phyloP scores from a whole-genome alignment of 2,113 vertebrate species.

The Pachycephala philippinensis region DNA sequence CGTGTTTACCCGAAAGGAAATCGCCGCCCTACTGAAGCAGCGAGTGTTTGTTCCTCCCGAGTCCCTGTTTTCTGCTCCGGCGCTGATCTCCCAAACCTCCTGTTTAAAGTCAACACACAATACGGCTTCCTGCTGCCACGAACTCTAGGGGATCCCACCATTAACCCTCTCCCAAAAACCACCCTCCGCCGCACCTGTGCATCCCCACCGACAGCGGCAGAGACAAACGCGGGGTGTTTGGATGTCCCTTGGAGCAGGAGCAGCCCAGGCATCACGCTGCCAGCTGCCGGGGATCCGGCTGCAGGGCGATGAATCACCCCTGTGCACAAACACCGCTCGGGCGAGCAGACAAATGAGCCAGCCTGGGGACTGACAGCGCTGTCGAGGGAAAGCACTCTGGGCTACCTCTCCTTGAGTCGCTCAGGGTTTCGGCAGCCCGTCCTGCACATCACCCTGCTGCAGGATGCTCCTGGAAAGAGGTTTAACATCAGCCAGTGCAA shows the following conservation, averaged over 20 bases:
- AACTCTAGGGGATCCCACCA: neutral
- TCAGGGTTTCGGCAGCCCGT: rapidly evolving
- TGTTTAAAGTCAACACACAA: constrained; percentile 53
- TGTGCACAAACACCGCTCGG: neutral
- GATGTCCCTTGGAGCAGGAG: rapidly evolving
- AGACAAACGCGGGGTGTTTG: rapidly evolving
- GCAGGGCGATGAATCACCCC: neutral
- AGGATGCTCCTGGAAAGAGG: neutral
- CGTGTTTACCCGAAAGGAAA: constrained; percentile 96
- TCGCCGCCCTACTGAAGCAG: constrained; percentile 89
- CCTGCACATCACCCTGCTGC: neutral
- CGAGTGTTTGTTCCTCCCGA: constrained; percentile 78
- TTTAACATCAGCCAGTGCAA: rapidly evolving
- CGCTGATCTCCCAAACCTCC: constrained; percentile 58
- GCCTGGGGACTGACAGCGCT: rapidly evolving
- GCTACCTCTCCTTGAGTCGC: neutral
- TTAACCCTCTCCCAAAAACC: constrained; percentile 1
- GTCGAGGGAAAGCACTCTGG: neutral
- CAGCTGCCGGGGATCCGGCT: neutral
- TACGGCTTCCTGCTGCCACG: neutral
- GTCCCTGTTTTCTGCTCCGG: constrained; percentile 74
- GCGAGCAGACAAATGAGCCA: neutral
- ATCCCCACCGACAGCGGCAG: rapidly evolving
- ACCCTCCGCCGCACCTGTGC: neutral
- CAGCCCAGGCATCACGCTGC: neutral